Percentiles rank a stretch among this genome's conserved stretches.
Evolutionary conservation across 2,888 invertebrate genomes (phyloP).

Genomic region (Oscheius sp.): DNA sequence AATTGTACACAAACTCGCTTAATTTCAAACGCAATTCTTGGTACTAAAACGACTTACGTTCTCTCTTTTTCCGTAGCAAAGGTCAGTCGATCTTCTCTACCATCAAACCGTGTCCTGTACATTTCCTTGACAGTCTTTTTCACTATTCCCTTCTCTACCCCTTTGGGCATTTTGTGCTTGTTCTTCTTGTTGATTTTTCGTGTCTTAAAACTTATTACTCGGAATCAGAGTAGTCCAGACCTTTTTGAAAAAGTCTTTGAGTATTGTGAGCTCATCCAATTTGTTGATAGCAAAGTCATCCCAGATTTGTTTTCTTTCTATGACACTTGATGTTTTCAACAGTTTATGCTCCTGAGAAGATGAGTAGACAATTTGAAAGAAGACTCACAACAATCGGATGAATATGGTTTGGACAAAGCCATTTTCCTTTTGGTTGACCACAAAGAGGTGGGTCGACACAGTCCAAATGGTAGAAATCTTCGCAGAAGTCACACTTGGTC

Average conservation of each 20-base stretch:
- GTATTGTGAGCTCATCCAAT: slow-evolving; percentile 44
- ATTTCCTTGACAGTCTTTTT: slow-evolving; percentile 16
- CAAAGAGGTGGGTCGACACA: slow-evolving; percentile 93
- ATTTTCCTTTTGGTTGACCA: slow-evolving; percentile 86
- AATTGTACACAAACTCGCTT: not conserved
- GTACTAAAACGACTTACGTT: not conserved
- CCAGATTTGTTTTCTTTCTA: slow-evolving; percentile 89
- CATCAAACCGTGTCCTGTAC: slow-evolving; percentile 13
- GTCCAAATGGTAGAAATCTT: slow-evolving; percentile 89
- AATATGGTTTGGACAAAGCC: slow-evolving; percentile 98
- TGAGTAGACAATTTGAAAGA: not conserved
- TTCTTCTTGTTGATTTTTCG: not conserved
- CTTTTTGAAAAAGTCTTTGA: slow-evolving; percentile 2
- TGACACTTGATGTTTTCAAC: slow-evolving; percentile 81
- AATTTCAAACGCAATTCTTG: not conserved
- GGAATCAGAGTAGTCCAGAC: not conserved
- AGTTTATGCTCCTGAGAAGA: slow-evolving; percentile 25
- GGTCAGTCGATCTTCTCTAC: slow-evolving; percentile 2
- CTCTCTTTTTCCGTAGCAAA: slow-evolving; percentile 21
- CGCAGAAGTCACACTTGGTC: slow-evolving; percentile 93
- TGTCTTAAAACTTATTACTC: not conserved
- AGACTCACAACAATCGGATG: slow-evolving; percentile 76
- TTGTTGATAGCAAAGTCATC: slow-evolving; percentile 83
- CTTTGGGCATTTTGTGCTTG: not conserved
- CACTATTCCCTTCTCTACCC: slow-evolving; percentile 6